A percentile compares a stretch with the other conserved stretches of the same genome.
phyloP scores from a whole-genome alignment of 2,113 vertebrate genomes.

The Colius striatus region DNA sequence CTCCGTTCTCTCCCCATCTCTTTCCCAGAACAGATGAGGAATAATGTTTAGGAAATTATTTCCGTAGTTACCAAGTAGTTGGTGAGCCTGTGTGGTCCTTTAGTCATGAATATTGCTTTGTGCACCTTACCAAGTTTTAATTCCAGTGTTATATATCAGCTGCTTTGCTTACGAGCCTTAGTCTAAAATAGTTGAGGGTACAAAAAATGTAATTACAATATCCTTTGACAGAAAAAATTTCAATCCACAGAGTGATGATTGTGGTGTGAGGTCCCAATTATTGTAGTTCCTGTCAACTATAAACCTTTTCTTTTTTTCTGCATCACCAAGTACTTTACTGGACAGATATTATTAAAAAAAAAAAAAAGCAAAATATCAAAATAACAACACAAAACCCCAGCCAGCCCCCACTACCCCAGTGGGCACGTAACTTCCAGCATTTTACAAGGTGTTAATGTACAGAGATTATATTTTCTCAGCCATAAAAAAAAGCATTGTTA shows the following conservation, averaged over 20 bases:
- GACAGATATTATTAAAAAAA: background rate
- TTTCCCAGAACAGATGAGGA: background rate
- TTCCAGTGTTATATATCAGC: background rate
- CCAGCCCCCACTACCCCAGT: background rate
- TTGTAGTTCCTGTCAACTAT: background rate
- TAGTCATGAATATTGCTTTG: background rate
- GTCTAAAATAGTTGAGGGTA: background rate
- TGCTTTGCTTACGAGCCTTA: background rate
- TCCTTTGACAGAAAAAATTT: background rate
- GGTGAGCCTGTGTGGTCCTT: background rate
- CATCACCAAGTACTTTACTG: background rate
- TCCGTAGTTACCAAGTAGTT: background rate
- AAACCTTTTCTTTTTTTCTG: background rate
- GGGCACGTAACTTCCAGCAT: background rate
- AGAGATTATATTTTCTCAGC: conserved; percentile 26
- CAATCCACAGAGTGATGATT: background rate
- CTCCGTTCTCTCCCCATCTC: background rate
- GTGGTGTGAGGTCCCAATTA: background rate
- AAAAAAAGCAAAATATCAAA: background rate
- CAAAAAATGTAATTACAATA: background rate
- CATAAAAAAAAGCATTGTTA: conserved; percentile 35
- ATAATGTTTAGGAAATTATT: conserved; percentile 21
- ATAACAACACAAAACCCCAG: background rate
- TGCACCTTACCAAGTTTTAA: background rate
- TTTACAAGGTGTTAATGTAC: conserved; percentile 38